These are phyloP conservation scores for Cladopsammia gracilis DNA, from an alignment of 64 coral and sea anemone species.

Conservation along the genomic window DNA sequence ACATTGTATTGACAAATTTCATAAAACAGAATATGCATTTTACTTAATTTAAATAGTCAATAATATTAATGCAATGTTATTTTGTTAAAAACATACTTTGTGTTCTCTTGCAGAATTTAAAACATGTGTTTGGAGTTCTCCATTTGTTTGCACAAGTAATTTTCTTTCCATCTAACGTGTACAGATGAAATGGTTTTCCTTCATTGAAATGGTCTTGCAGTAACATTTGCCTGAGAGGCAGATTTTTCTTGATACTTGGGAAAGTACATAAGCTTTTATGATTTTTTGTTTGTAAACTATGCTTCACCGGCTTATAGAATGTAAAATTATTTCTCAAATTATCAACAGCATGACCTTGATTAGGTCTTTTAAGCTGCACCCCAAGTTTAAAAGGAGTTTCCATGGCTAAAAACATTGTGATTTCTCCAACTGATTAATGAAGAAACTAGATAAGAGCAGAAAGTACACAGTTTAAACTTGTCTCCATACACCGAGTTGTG, in stretches of 20 bases:
- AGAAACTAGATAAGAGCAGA: not conserved
- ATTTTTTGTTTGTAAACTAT: not conserved
- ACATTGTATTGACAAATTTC: too few species aligned
- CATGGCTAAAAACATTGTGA: slow-evolving; percentile 41
- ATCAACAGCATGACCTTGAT: slow-evolving; percentile 46
- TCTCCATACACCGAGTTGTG: not conserved
- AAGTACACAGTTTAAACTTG: not conserved
- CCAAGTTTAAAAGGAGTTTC: slow-evolving; percentile 58
- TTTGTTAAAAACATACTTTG: slow-evolving; percentile 1
- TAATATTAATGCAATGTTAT: too few species aligned
- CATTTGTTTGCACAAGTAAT: not conserved
- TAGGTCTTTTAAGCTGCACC: slow-evolving; percentile 34
- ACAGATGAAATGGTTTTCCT: slow-evolving; percentile 9
- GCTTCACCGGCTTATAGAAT: slow-evolving; percentile 39
- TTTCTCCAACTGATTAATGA: not conserved
- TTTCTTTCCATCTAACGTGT: slow-evolving; percentile 43
- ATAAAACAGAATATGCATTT: too few species aligned
- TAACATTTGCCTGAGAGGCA: slow-evolving; percentile 4
- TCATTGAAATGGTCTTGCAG: slow-evolving; percentile 21
- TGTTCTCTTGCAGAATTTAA: not conserved
- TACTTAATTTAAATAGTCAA: too few species aligned
- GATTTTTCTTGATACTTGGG: slow-evolving; percentile 16
- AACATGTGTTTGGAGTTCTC: not conserved
- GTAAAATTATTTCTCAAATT: slow-evolving; percentile 61
- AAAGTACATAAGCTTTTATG: slow-evolving; percentile 32